Base-by-base conservation (phyloP, 2,797 vertebrate species). In the Sebastes kiyomatsui region DNA sequence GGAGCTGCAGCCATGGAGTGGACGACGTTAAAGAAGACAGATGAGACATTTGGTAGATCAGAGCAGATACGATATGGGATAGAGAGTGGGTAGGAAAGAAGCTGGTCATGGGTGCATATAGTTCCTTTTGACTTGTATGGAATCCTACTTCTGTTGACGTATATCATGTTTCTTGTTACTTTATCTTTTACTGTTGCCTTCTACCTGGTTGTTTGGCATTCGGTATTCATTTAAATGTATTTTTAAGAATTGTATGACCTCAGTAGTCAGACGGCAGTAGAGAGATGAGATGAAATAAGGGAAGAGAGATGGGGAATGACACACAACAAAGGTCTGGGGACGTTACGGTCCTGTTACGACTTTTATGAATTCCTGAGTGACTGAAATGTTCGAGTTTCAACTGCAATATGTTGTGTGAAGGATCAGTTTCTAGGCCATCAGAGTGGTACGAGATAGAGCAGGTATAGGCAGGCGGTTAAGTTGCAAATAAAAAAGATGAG, bases 401-500 rank as follows among this genome's bases (percentile, higher is more conserved):
- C 28, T 11, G 8, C 7, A 76, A 14, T 61, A 8, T 12, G 23
- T 61, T 38, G 4, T 22, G 4, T 33, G 46, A 30, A 3, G n/a
- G 65, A 54, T 77, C n/a, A 10, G 3, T 65, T 67, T 75, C 14
- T 22, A 11, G 55, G 18, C 38, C 33, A 46, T 46, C 42, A 8
- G 42, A 18, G 42, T 46, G 16, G 42, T n/a, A 18, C 52, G 14
- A 67, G 52, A 64, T 46, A 25, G 64, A 64, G 59, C 38, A 52
- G 16, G 20, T 20, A 42, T 42, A 10, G 30, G 56, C 9, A 10
- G 65, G 60, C 67, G 33, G 64, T 84, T 59, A 60, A 55, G 6
- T 33, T 77, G 11, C 23, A 78, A 61, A 58, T 27, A 13, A 67
- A 59, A 42, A 6, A 71, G 64, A 87, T 42, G 69, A 77, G 60